Evolutionary conservation across 2,113 vertebrate genomes (phyloP).

Genomic region (Bagarius yarrelli): DNA sequence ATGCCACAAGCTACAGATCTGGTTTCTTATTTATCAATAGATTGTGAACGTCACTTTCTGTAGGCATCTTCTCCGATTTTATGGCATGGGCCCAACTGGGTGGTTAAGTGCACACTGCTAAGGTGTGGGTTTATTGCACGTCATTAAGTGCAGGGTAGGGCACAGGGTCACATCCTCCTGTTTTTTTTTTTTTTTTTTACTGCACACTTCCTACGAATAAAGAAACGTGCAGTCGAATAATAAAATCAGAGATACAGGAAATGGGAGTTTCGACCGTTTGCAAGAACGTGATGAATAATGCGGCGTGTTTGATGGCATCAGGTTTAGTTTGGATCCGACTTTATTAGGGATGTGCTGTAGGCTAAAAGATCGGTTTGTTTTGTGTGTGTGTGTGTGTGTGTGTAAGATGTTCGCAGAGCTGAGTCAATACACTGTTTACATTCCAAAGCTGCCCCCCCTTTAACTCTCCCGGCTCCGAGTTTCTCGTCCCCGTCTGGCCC

Average conservation of each 20-base stretch:
- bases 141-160: constrained; percentile 27
- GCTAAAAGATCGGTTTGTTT: constrained; percentile 37
- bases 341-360: constrained; percentile 15
- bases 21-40: constrained; percentile 51
- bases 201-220: constrained; percentile 41
- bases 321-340: not conserved
- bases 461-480: constrained; percentile 26
- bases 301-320: not conserved
- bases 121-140: constrained; percentile 46
- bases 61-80: constrained; percentile 58
- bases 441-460: constrained; percentile 42
- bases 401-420: constrained; percentile 19
- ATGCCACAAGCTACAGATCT: constrained; percentile 53
- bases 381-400: constrained; percentile 24
- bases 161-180: constrained; percentile 27
- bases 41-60: constrained; percentile 51
- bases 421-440: constrained; percentile 51
- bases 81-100: constrained; percentile 38
- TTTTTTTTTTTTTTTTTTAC: constrained; percentile 35
- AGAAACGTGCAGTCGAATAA: constrained; percentile 14
- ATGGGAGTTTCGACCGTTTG: not conserved
- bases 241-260: not conserved
- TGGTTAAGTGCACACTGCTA: constrained; percentile 25
- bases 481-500: constrained; percentile 24
- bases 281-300: not conserved